Evolutionary conservation across 2,113 vertebrate genomes (phyloP).

Genomic region (Sialia sialis): DNA sequence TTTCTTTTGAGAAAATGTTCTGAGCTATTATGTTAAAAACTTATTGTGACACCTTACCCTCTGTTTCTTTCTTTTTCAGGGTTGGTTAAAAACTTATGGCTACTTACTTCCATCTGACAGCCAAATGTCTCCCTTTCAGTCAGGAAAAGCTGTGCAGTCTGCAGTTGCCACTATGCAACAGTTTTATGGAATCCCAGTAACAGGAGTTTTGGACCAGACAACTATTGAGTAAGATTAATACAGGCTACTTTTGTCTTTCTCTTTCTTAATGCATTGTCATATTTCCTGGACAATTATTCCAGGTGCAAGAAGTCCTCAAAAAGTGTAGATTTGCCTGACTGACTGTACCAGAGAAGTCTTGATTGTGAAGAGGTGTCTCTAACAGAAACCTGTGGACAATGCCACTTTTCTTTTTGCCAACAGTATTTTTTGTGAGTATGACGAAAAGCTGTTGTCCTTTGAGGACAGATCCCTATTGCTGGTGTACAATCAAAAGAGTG

Average conservation of each 20-base stretch:
- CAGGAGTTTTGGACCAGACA: conserved; percentile 83
- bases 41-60: background rate
- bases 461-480: background rate
- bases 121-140: conserved; percentile 79
- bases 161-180: conserved; percentile 89
- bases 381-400: background rate
- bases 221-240: conserved; percentile 81
- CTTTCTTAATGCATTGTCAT: background rate
- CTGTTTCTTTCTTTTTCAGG: conserved; percentile 71
- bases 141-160: conserved; percentile 84
- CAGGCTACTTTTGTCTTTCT: background rate
- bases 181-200: conserved; percentile 88
- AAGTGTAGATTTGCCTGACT: background rate
- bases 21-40: background rate
- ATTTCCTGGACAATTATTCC: background rate
- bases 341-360: background rate
- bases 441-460: background rate
- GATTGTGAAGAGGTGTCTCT: background rate
- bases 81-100: conserved; percentile 88
- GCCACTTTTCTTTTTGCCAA: background rate
- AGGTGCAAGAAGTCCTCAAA: background rate
- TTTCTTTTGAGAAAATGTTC: background rate
- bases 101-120: conserved; percentile 86
- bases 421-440: background rate
- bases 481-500: background rate